These are phyloP conservation scores for Euplexia lucipara DNA, from an alignment of 2,888 invertebrate species.

Conservation along the genomic window DNA sequence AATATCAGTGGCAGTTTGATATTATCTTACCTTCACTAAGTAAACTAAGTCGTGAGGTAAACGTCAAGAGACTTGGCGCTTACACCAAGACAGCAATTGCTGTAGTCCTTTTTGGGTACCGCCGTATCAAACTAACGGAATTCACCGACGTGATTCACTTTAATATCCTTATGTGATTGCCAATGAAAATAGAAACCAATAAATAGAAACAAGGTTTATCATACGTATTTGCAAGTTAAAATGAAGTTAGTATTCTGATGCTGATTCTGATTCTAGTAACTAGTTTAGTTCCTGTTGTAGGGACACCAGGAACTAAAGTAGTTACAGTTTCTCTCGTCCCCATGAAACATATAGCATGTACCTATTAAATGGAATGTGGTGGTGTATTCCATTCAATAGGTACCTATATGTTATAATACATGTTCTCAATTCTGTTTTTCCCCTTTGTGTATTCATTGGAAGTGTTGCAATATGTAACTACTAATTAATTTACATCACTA, in stretches of 20 bases:
- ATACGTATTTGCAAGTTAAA: conserved; percentile 1
- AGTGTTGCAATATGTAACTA: conserved; percentile 47
- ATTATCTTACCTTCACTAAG: conserved; percentile 48
- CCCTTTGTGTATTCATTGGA: conserved; percentile 36
- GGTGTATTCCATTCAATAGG: conserved; percentile 32
- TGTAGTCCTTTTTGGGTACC: conserved; percentile 62
- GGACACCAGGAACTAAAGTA: conserved; percentile 6
- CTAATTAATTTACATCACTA: conserved; percentile 51
- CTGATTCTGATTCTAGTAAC: no score
- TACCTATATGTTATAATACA: conserved; percentile 35
- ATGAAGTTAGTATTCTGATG: background rate
- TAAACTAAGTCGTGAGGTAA: conserved; percentile 65
- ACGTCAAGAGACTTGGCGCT: conserved; percentile 66
- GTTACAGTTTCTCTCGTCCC: conserved; percentile 27
- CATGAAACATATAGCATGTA: conserved; percentile 20
- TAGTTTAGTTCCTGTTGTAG: no score
- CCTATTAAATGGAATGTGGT: no score
- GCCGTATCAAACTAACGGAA: conserved; percentile 23
- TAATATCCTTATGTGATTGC: conserved; percentile 21
- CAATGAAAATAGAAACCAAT: conserved; percentile 25
- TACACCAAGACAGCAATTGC: conserved; percentile 68
- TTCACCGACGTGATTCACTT: conserved; percentile 24
- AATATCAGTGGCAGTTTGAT: conserved; percentile 44
- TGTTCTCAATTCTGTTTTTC: conserved; percentile 34
- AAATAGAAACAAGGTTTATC: conserved; percentile 8